Evolutionary conservation across 2,797 vertebrate species (phyloP).

Genomic region (Gymnothorax javanicus): DNA sequence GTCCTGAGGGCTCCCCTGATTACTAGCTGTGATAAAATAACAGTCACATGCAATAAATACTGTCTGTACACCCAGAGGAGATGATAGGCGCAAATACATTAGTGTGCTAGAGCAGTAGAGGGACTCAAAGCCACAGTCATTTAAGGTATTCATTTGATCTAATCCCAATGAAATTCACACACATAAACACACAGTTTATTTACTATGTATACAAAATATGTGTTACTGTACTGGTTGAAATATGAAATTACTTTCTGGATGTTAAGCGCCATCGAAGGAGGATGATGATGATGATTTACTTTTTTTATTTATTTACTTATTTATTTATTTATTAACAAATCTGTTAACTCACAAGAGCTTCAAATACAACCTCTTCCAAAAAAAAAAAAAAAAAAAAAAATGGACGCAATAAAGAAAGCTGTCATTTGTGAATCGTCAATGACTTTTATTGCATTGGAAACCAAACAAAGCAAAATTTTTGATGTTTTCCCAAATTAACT

Average conservation of each 20-base stretch:
- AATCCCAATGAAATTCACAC: background rate
- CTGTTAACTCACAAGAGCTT: background rate
- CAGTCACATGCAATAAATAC: background rate
- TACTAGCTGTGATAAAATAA: background rate
- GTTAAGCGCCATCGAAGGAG: background rate
- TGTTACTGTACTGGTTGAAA: background rate
- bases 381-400: too few species aligned
- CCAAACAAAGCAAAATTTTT: too few species aligned
- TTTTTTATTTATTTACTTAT: background rate
- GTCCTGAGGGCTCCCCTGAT: slow-evolving; percentile 8
- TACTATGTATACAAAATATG: background rate
- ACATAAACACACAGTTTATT: too few species aligned
- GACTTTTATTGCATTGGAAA: too few species aligned
- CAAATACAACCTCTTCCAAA: too few species aligned
- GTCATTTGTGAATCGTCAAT: too few species aligned
- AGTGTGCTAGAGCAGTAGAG: background rate
- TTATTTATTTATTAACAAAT: background rate
- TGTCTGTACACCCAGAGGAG: slow-evolving; percentile 8
- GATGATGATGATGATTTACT: too few species aligned
- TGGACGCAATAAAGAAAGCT: too few species aligned
- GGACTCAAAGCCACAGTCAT: background rate
- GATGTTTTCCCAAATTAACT: too few species aligned
- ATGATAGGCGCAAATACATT: background rate
- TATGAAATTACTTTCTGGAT: background rate
- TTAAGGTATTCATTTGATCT: background rate